Base-by-base conservation (phyloP, 2,888 invertebrate genomes). In the Rhagonycha fulva region DNA sequence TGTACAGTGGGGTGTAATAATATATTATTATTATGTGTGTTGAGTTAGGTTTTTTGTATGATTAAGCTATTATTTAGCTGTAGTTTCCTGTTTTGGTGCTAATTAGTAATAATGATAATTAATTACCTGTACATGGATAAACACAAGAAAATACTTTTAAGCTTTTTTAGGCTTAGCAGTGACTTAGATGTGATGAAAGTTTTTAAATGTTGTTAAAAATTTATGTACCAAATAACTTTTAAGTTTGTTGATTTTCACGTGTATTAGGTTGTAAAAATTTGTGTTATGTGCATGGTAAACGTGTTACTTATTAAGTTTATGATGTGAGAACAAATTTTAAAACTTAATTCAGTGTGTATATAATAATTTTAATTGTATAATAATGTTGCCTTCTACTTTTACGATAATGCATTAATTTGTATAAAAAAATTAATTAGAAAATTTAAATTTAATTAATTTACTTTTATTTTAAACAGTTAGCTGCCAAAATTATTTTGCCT, bases 81-180 rank as follows among this genome's bases (percentile, higher is more conserved):
- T 76, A 73, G 76, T 76, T 76, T 74, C 76, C 76, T 76, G 68
- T 74, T 76, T 76, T 74, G 76, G 76, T 76, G 76, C 76, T 76
- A 76, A 72, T 32, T 76, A 76, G 76, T 76, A 71, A 74, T 76
- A 74, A 71, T 70, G 47, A 47, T n/a, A 47, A 47, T 47, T 47
- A 47, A 47, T 12, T 47, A 47, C 47, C 47, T 47, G 47, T 47
- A 47, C 47, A 47, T 47, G 47, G n/a, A 47, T 47, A 47, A 47
- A n/a, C 47, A 47, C 47, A 47, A 47, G n/a, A 47, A 47, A 47
- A 47, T 47, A 47, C 47, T 47, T 32, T n/a, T 47, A 47, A 47
- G 47, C 47, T 47, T 47, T 47, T 47, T 47, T 47, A 47, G 47
- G 47, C 47, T 47, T 47, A 47, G 47, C 47, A 47, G 47, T 47